phyloP scores from a whole-genome alignment of 2,113 vertebrate genomes.

The Circaetus gallicus region DNA sequence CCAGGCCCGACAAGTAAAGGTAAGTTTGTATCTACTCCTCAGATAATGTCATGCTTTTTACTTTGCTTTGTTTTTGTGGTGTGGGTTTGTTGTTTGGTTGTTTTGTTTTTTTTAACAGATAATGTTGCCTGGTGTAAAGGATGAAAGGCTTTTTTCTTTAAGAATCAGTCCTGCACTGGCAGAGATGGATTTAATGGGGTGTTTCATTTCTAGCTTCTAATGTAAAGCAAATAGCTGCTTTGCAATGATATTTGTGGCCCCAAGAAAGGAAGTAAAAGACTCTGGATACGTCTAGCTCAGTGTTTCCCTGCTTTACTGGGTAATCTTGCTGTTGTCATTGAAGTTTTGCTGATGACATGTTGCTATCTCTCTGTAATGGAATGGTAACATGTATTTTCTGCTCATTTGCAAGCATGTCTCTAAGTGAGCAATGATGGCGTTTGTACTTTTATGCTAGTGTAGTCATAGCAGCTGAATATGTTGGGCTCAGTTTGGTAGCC shows the following conservation, averaged over 20 bases:
- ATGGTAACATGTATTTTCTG: background rate
- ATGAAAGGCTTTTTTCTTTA: background rate
- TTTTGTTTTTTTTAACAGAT: background rate
- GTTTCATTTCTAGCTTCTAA: background rate
- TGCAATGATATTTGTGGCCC: background rate
- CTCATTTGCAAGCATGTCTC: background rate
- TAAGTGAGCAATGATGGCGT: rapidly evolving
- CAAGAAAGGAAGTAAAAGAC: background rate
- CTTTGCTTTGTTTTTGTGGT: background rate
- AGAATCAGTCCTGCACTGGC: background rate
- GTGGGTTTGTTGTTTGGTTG: no score
- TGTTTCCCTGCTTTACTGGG: background rate
- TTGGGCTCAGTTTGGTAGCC: background rate
- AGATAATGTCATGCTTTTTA: background rate
- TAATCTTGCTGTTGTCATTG: background rate
- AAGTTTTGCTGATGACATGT: background rate
- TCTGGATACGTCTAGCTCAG: background rate
- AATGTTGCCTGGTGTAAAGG: background rate
- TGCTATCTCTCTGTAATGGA: background rate
- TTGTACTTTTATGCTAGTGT: background rate
- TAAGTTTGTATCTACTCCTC: constrained; percentile 35
- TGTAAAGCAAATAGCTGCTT: background rate
- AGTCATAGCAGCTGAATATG: background rate
- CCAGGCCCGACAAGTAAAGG: constrained; percentile 94
- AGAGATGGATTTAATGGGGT: background rate